A percentile compares a stretch with the other conserved stretches of the same genome.
These are phyloP conservation scores for Caenorhabditis sp. DNA, from an alignment of 2,888 invertebrate species.

Conservation along the genomic window DNA sequence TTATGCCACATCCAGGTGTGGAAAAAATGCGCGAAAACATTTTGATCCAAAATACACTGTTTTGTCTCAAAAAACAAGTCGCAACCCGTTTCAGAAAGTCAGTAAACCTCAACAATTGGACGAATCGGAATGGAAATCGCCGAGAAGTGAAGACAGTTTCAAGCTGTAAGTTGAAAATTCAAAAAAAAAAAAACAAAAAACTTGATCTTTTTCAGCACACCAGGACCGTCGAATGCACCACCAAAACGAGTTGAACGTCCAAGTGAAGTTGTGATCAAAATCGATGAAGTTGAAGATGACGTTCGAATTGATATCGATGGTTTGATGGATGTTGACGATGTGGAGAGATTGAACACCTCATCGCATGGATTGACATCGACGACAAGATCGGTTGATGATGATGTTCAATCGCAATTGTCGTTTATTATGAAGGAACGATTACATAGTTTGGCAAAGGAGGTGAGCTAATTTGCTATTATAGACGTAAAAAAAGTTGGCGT, in stretches of 20 bases:
- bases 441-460: conserved; percentile 56
- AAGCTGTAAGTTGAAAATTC: conserved; percentile 23
- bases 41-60: no score
- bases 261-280: conserved; percentile 27
- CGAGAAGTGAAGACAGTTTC: conserved; percentile 35
- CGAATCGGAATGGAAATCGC: conserved; percentile 18
- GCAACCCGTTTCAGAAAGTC: conserved; percentile 36
- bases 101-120: conserved; percentile 25
- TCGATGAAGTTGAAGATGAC: conserved; percentile 24
- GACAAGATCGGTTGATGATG: conserved; percentile 29
- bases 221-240: background rate
- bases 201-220: background rate
- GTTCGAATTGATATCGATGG: conserved; percentile 1
- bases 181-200: no score
- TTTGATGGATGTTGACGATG: background rate
- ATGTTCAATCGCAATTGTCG: conserved; percentile 51
- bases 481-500: background rate
- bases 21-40: no score
- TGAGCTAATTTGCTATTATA: background rate
- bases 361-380: conserved; percentile 9
- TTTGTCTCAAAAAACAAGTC: no score
- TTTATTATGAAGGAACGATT: conserved; percentile 62
- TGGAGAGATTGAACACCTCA: conserved; percentile 1
- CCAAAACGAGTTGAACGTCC: conserved; percentile 4
- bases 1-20: no score